Percentiles rank a stretch among this genome's conserved stretches.
phyloP scores from a whole-genome alignment of 2,888 invertebrate genomes.

The Osedax frankpressi region DNA sequence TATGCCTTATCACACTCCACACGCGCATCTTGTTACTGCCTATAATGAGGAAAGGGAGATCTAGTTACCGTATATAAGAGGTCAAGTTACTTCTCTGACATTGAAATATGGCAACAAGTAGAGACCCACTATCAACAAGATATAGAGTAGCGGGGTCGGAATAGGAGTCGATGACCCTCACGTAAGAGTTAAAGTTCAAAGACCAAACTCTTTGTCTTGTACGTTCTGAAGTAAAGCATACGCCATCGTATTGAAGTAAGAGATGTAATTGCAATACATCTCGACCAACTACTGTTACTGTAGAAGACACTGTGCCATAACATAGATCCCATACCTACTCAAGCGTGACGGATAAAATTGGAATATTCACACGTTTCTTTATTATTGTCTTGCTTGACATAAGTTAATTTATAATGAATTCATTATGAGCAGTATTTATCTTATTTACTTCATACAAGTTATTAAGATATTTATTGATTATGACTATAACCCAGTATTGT shows the following conservation, averaged over 20 bases:
- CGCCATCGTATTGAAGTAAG: constrained; percentile 27
- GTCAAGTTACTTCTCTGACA: no score
- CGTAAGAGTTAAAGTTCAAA: constrained; percentile 30
- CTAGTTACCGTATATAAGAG: neutral
- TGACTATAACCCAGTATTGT: no score
- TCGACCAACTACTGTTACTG: constrained; percentile 34
- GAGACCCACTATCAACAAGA: constrained; percentile 33
- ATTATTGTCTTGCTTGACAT: no score
- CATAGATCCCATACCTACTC: constrained; percentile 34
- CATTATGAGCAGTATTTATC: no score
- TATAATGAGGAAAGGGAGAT: neutral
- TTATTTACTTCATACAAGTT: no score
- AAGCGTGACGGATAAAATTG: no score
- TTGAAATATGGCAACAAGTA: constrained; percentile 37
- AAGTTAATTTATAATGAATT: no score
- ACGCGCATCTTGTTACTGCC: constrained; percentile 34
- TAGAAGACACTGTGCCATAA: constrained; percentile 35
- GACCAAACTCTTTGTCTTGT: constrained; percentile 35
- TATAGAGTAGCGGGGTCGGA: constrained; percentile 37
- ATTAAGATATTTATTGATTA: no score
- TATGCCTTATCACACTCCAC: constrained; percentile 30
- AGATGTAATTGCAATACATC: constrained; percentile 32
- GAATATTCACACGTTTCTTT: no score
- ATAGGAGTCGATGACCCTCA: constrained; percentile 30
- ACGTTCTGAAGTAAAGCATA: constrained; percentile 35